Evolutionary conservation across 2,888 invertebrate genomes (phyloP), one percentile per base, ranked within the genome.

Genomic region (Thumatha senex): DNA sequence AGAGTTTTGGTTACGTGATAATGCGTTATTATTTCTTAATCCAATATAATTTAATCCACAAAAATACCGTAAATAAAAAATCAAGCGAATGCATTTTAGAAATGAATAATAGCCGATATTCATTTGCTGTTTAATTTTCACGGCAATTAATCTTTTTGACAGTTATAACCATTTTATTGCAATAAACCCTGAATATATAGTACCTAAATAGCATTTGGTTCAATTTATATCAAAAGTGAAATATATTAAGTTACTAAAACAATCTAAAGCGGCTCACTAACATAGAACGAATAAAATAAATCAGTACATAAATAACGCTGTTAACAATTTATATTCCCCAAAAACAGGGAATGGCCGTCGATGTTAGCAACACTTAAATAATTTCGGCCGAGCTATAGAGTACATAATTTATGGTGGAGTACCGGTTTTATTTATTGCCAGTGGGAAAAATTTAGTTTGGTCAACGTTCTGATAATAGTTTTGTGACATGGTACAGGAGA

Each of bases 321-420:
- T 85, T 86, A 84, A 76, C 79, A 75, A 80, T 81, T 79, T 80
- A 80, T 83, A 76, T 74, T 76, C 73, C 71, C 72, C 65, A 62
- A 78, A 78, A 77, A 72, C 64, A 63, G 75, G 70, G 69, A 78
- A 74, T 72, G 72, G 76, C 63, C 72, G 73, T 72, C 73, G 75
- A 76, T 78, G 74, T 72, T 74, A 74, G 79, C 77, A 80, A 81
- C 83, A 80, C 82, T 83, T 76, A 78, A 79, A 78, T 75, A 74
- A 78, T 78, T 77, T 64, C 60, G 68, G 70, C 57, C 65, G 60
- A 72, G 72, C 72, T 66, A 72, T 66, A 60, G 70, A 67, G 66
- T 63, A 58, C 66, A 69, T 72, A 64, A 57, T 69, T 73, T 69
- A 72, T 70, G 59, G 61, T 66, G 67, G 61, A 56, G 60, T 56